Evolutionary conservation across 2,113 vertebrate genomes (phyloP).

Genomic region (Anser brachyrhynchus): DNA sequence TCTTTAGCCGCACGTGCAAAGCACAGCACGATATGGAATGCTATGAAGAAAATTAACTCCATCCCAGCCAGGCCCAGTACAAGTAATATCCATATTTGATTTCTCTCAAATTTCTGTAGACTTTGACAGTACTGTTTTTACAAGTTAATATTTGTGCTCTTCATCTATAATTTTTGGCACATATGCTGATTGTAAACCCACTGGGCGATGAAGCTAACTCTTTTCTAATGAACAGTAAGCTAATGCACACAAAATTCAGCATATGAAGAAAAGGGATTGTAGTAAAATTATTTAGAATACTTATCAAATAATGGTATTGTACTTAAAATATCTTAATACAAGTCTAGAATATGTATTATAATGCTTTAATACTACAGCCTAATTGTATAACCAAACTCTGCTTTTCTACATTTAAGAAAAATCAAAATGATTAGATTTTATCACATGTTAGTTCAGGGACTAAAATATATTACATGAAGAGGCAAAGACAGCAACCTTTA

Average conservation of each 20-base stretch:
- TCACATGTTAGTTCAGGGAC: background rate
- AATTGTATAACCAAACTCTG: background rate
- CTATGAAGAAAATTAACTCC: background rate
- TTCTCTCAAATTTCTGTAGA: background rate
- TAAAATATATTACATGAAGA: background rate
- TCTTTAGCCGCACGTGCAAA: background rate
- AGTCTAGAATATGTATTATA: background rate
- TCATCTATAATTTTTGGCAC: background rate
- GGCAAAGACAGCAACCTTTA: background rate
- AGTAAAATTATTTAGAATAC: background rate
- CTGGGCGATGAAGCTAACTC: background rate
- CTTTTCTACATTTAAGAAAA: background rate
- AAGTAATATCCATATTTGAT: background rate
- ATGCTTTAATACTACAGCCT: background rate
- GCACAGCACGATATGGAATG: background rate
- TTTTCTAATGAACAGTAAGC: background rate
- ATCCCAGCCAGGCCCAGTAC: background rate
- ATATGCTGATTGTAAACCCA: background rate
- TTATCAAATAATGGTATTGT: background rate
- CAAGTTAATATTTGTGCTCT: background rate
- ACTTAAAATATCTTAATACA: background rate
- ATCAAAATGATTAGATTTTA: background rate
- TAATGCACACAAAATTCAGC: background rate
- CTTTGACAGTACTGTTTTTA: background rate
- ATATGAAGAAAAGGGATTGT: background rate